These are phyloP conservation scores for Phengaris arion DNA, from an alignment of 2,888 invertebrate species.

Conservation along the genomic window DNA sequence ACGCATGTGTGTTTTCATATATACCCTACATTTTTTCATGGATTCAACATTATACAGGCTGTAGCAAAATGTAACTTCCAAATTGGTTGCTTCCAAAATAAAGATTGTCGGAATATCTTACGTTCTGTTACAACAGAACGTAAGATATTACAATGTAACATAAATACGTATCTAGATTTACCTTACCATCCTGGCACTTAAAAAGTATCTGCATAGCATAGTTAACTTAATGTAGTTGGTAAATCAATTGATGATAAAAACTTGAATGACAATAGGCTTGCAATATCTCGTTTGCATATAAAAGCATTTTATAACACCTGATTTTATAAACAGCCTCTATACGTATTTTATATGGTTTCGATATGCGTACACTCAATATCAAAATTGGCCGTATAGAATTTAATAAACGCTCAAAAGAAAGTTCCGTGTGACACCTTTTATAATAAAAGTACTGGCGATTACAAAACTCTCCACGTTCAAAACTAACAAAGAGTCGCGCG, in stretches of 20 bases:
- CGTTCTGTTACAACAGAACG: too few relatives aligned
- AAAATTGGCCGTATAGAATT: slow-evolving; percentile 19
- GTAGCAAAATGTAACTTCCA: too few relatives aligned
- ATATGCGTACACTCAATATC: neutral
- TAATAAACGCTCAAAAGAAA: slow-evolving; percentile 30
- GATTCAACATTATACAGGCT: too few relatives aligned
- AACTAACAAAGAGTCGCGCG: slow-evolving; percentile 66
- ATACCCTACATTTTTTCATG: too few relatives aligned
- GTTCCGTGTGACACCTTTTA: slow-evolving; percentile 29
- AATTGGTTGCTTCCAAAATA: too few relatives aligned
- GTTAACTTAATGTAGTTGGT: neutral
- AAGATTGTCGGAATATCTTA: too few relatives aligned
- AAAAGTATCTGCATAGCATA: too few relatives aligned
- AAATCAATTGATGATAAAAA: neutral
- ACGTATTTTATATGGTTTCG: neutral
- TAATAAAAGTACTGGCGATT: slow-evolving; percentile 56
- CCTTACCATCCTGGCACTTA: too few relatives aligned
- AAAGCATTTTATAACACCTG: neutral
- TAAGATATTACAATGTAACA: too few relatives aligned
- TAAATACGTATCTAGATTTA: too few relatives aligned
- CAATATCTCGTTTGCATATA: slow-evolving; percentile 11
- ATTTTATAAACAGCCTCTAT: neutral
- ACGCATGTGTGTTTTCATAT: too few relatives aligned
- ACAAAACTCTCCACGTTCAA: slow-evolving; percentile 62
- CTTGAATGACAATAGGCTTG: slow-evolving; percentile 10